These are phyloP conservation scores for Protobothrops flavoviridis DNA, from an alignment of 2,113 vertebrate genomes.

Conservation along the genomic window DNA sequence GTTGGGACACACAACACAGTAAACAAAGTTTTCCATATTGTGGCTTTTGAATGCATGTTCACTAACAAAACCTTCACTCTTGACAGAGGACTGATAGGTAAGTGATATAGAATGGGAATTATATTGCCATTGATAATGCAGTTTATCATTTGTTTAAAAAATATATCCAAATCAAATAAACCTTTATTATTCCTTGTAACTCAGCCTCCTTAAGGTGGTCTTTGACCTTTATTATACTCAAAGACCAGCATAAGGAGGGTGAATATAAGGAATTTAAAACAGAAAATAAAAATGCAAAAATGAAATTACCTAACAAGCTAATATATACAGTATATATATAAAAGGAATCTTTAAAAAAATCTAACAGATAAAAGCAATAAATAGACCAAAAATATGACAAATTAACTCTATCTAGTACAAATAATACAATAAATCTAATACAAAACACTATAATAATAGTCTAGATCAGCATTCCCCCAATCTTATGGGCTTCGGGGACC, in stretches of 20 bases:
- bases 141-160: background rate
- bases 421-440: background rate
- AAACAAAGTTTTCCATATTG: constrained; percentile 98
- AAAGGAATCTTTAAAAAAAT: background rate
- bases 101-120: constrained; percentile 54
- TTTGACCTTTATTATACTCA: background rate
- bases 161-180: background rate
- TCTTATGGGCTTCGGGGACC: background rate
- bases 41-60: constrained; percentile 98
- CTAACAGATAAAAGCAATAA: background rate
- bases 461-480: background rate
- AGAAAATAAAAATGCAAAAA: background rate
- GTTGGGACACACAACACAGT: constrained; percentile 98
- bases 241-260: background rate
- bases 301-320: background rate
- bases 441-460: background rate
- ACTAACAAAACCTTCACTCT: constrained; percentile 86
- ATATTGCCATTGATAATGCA: background rate
- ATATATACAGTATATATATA: background rate
- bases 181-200: background rate
- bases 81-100: constrained; percentile 92
- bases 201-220: background rate
- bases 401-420: background rate
- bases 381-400: background rate
- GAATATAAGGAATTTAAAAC: background rate